Percentiles rank a stretch among this genome's conserved stretches.
Evolutionary conservation across 2,113 vertebrate genomes (phyloP).

Genomic region (Oncorhynchus masou): DNA sequence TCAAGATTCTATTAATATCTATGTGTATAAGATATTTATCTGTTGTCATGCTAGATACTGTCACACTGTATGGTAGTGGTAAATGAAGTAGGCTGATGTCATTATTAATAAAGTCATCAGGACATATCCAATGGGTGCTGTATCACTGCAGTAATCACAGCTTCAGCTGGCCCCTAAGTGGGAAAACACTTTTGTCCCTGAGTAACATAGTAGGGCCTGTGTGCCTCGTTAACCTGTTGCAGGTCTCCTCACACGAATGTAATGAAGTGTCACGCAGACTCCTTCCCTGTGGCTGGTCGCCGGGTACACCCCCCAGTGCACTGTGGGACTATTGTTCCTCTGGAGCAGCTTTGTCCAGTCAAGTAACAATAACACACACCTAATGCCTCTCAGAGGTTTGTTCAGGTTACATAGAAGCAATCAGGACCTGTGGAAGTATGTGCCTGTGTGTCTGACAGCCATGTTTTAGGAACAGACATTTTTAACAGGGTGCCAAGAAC

Average conservation of each 20-base stretch:
- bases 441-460: constrained; percentile 20
- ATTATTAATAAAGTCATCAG: not conserved
- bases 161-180: no score
- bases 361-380: constrained; percentile 51
- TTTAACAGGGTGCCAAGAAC: constrained; percentile 26
- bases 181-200: not conserved
- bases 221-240: constrained; percentile 2
- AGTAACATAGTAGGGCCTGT: not conserved
- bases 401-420: constrained; percentile 52
- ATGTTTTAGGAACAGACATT: constrained; percentile 20
- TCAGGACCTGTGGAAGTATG: constrained; percentile 19
- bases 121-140: not conserved
- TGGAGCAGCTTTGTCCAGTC: constrained; percentile 11
- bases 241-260: constrained; percentile 20
- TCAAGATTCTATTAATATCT: no score
- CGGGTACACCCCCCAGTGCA: constrained; percentile 10
- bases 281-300: constrained; percentile 16
- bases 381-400: constrained; percentile 60
- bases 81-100: not conserved
- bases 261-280: constrained; percentile 42
- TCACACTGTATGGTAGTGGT: not conserved
- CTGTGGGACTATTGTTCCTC: constrained; percentile 24
- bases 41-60: not conserved
- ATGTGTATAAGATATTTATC: not conserved
- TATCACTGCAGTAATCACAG: no score